Evolutionary conservation across 2,797 vertebrate genomes (phyloP), one percentile per base, ranked within the genome.

Genomic region (Phrynocephalus vlangalii): DNA sequence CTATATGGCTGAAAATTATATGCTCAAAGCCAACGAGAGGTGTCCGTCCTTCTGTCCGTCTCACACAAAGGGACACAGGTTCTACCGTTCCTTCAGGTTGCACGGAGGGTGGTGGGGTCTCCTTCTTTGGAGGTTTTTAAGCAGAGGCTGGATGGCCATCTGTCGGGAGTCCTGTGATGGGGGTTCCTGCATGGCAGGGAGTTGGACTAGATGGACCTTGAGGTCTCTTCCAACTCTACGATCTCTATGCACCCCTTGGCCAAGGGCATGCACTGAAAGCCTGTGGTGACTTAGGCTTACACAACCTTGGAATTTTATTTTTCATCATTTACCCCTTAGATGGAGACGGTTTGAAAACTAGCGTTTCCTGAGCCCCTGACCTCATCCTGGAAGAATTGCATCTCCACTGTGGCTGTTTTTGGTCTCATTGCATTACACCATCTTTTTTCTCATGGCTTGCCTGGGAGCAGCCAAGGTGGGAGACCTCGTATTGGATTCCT

Each of bases 281-380:
- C 16, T 84, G 22, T 33, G 90, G 75, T 86, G 13, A 90, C 6
- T 48, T 78, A 28, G 76, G n/a, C 91, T 89, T 26, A 89, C 60
- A 56, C 83, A 92, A 93, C 44, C 76, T 86, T 0, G 56, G 63
- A 82, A 82, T 91, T 87, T 1, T 48, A 88, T 88, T 92, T 91
- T 89, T 63, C 88, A 48, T 85, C 83, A 68, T 50, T 85, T 68
- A 82, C 81, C 77, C 86, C 85, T 89, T 87, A 92, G 91, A 68
- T 90, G 75, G 60, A 63, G 50, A 81, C 90, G 85, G 85, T 33
- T 26, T 60, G 38, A 22, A 52, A 75, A 83, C 71, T 89, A 81
- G 50, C 90, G 93, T 82, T 93, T 91, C 88, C 85, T 84, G 16
- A 91, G 30, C 63, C 82, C 90, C 3, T 84, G 50, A 90, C 88